Conservation (phyloP, 1,140 invertebrate species). For the Acromyrmex charruanus region DNA sequence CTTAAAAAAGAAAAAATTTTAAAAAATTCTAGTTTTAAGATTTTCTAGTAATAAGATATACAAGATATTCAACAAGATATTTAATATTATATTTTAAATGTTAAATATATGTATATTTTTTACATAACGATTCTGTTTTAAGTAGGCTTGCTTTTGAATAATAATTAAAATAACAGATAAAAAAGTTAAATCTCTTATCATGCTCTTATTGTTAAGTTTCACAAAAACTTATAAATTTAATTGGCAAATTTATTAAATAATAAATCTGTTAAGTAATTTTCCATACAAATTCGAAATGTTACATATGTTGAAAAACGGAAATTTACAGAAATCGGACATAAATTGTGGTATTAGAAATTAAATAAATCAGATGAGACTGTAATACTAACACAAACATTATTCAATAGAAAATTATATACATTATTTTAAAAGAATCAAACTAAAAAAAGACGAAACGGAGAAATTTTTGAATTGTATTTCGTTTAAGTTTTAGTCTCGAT, state of each 20-base stretch:
- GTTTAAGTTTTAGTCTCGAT: not conserved
- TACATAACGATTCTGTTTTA: not conserved
- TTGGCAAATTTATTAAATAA: not conserved
- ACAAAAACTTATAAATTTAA: not conserved
- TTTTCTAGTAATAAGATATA: not conserved
- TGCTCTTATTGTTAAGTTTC: not conserved
- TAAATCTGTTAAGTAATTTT: not conserved
- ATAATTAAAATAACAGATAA: not conserved
- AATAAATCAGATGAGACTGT: not conserved
- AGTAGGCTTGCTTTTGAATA: not conserved
- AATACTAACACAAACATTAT: not conserved
- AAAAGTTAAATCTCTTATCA: too few species aligned
- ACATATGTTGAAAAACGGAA: not conserved
- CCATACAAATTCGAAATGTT: not conserved
- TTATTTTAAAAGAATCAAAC: not conserved
- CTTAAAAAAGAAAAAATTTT: not conserved
- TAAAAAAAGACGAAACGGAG: not conserved
- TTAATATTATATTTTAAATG: not conserved
- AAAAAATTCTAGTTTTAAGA: not conserved
- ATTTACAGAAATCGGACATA: not conserved
- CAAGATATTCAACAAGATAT: not conserved
- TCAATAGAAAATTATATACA: not conserved
- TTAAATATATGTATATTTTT: not conserved
- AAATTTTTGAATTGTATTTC: not conserved
- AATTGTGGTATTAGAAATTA: not conserved